Evolutionary conservation across 2,888 invertebrate genomes (phyloP).

Genomic region (Cephus pygmeus): DNA sequence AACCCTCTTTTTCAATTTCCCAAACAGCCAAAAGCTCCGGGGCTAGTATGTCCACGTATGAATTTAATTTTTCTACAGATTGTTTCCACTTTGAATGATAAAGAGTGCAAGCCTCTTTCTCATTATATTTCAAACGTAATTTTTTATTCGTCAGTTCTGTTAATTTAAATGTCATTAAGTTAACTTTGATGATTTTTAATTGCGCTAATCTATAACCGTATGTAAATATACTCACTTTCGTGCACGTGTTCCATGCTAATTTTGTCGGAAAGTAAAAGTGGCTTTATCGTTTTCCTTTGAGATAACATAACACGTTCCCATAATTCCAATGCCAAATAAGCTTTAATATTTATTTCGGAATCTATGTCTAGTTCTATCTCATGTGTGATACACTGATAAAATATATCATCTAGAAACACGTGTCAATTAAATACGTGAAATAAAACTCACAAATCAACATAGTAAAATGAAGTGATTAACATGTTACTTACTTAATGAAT

Average conservation of each 20-base stretch:
- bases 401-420: constrained; percentile 52
- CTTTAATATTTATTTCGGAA: constrained; percentile 46
- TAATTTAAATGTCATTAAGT: not conserved
- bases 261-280: constrained; percentile 45
- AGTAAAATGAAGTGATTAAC: not conserved
- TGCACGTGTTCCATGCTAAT: constrained; percentile 43
- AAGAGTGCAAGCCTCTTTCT: constrained; percentile 9
- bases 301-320: constrained; percentile 50
- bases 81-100: constrained; percentile 47
- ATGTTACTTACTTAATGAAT: constrained; percentile 51
- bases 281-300: constrained; percentile 38
- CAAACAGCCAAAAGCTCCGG: constrained; percentile 56
- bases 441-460: not conserved
- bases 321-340: constrained; percentile 44
- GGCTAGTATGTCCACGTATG: constrained; percentile 55
- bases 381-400: constrained; percentile 58
- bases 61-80: constrained; percentile 45
- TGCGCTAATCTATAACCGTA: too few species aligned
- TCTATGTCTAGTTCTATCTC: constrained; percentile 37
- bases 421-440: constrained; percentile 6
- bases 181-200: not conserved
- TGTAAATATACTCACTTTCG: constrained; percentile 36
- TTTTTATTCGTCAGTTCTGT: constrained; percentile 43
- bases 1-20: constrained; percentile 52
- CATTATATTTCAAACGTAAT: constrained; percentile 14